These are phyloP conservation scores for Fukomys damarensis DNA, from an alignment of 2,113 vertebrate species.

Conservation along the genomic window DNA sequence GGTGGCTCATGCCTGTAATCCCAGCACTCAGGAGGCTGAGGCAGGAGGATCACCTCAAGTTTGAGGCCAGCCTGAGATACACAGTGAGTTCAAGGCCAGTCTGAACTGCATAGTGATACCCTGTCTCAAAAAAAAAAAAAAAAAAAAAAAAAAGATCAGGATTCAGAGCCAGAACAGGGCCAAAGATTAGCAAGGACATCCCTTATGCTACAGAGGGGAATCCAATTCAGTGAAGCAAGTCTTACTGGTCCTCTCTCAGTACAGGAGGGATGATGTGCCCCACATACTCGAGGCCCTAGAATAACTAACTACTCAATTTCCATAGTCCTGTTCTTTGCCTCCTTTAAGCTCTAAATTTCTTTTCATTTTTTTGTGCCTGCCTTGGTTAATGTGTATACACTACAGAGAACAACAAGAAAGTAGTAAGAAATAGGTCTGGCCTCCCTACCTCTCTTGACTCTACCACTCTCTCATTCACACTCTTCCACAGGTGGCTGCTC, in stretches of 20 bases:
- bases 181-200: not conserved
- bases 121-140: no score
- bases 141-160: not conserved
- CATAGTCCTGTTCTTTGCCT: not conserved
- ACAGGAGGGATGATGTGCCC: not conserved
- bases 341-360: not conserved
- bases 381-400: no score
- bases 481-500: not conserved
- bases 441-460: rapidly evolving
- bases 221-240: not conserved
- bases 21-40: no score
- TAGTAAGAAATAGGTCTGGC: rapidly evolving
- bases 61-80: no score
- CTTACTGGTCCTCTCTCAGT: rapidly evolving
- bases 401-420: not conserved
- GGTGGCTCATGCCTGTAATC: no score
- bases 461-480: no score
- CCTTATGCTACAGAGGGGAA: not conserved
- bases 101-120: no score
- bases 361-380: not conserved
- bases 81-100: no score
- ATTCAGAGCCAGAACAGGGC: not conserved
- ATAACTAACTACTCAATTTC: rapidly evolving
- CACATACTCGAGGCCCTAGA: not conserved
- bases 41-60: no score